phyloP scores from a whole-genome alignment of 1,140 invertebrate genomes.

The Akabosia matsudoensis region DNA sequence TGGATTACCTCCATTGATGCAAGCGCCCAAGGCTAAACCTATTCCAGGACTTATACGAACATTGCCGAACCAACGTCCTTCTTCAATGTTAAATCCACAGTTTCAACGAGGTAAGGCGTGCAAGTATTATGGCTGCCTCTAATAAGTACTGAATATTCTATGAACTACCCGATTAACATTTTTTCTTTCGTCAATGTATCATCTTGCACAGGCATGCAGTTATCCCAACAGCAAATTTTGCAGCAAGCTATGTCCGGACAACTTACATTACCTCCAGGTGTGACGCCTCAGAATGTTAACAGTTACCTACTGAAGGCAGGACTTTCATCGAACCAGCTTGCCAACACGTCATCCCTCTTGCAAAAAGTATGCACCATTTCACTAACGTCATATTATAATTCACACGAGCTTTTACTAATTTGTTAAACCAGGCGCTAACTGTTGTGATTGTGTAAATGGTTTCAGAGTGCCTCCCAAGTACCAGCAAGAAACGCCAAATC shows the following conservation, averaged over 20 bases:
- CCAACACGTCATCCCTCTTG: not conserved
- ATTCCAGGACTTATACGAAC: constrained; percentile 46
- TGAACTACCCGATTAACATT: not conserved
- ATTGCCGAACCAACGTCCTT: constrained; percentile 26
- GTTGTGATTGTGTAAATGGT: not conserved
- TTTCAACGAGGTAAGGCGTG: constrained; percentile 43
- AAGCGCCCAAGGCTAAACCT: constrained; percentile 42
- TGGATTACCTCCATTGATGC: constrained; percentile 41
- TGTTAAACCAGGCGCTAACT: not conserved
- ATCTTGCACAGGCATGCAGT: not conserved
- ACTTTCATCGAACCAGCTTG: not conserved
- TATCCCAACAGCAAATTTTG: not conserved
- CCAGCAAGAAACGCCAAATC: constrained; percentile 38
- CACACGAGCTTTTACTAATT: not conserved
- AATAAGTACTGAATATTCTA: not conserved
- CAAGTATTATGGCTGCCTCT: not conserved
- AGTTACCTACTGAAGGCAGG: not conserved
- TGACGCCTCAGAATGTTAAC: not conserved
- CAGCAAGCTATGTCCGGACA: constrained; percentile 9
- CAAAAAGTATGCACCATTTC: not conserved
- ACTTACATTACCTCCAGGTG: constrained; percentile 6
- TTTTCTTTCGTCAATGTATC: not conserved
- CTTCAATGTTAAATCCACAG: constrained; percentile 30
- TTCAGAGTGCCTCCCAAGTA: constrained; percentile 43
- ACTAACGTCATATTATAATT: not conserved